phyloP scores from a whole-genome alignment of 2,113 vertebrate genomes.

The Agapornis roseicollis region DNA sequence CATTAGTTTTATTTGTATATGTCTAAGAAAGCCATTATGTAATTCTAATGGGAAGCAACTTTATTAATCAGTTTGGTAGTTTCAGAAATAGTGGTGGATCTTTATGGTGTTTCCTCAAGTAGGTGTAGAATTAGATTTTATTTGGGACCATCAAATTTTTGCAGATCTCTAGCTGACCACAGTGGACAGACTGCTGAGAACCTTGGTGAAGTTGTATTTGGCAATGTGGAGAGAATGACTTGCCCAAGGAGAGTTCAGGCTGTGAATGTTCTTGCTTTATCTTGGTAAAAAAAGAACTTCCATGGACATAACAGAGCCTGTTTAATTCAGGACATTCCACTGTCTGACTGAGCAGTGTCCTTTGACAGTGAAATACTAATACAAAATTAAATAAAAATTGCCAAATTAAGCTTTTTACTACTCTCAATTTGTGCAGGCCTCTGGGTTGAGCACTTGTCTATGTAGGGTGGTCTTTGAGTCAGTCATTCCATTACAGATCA shows the following conservation, averaged over 20 bases:
- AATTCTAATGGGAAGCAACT: background rate
- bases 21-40: background rate
- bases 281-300: background rate
- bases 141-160: background rate
- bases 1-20: fast-evolving
- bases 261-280: background rate
- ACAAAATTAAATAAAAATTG: background rate
- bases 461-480: background rate
- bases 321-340: background rate
- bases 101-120: background rate
- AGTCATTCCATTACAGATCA: background rate
- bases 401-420: background rate
- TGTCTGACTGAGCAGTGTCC: background rate
- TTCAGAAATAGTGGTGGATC: background rate
- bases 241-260: background rate
- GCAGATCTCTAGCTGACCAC: background rate
- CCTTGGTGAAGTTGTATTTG: background rate
- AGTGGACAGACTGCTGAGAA: background rate
- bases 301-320: background rate
- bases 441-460: background rate
- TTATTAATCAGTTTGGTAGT: background rate
- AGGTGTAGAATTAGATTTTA: background rate
- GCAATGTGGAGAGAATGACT: background rate
- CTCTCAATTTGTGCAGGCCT: background rate
- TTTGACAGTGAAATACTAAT: background rate